Base-by-base conservation (phyloP, 2,888 invertebrate genomes). In the Eurytoma adleriae region DNA sequence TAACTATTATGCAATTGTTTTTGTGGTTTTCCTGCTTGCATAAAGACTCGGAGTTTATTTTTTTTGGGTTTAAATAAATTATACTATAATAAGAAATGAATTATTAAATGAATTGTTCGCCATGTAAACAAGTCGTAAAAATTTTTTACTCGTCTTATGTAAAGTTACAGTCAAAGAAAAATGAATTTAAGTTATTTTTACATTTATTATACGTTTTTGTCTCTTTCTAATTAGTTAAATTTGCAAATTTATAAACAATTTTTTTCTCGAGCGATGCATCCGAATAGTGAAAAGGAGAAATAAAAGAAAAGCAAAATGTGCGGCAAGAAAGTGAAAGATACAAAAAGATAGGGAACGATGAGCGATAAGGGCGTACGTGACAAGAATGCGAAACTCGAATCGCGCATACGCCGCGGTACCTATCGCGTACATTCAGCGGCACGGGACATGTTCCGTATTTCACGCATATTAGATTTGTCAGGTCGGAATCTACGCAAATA, bases 291-390 rank as follows among this genome's bases (percentile, higher is more conserved):
- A 62, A 62, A 48, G 27, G n/a, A 66, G 71, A 67, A 66, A 40
- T 4, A 13, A 10, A 61, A 14, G 13, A 20, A 62, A 70, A 30
- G 27, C n/a, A 59, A 70, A 40, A 40, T 54, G 18, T n/a, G 52
- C 56, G 27, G 30, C 24, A 68, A 72, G 78, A 78, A 78, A 78
- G 78, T 78, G 78, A 78, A 78, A 68, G 72, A 78, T 67, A 78
- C 27, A 18, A 40, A 16, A 56, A 70, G 24, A 78, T 73, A 67
- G 67, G 50, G 52, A 78, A 61, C 50, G 61, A 68, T 54, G 72
- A 72, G 59, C 67, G 72, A 73, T 78, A 78, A 78, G 68, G 62
- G 57, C 70, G 48, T 54, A 52, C 72, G 72, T 78, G 72, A 78
- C 54, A 48, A 24, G 54, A 72, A 68, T 78, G 40, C 16, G n/a